Evolutionary conservation across 2,888 invertebrate species (phyloP), one percentile per base, ranked within the genome.

Genomic region (Xylota sylvarum): DNA sequence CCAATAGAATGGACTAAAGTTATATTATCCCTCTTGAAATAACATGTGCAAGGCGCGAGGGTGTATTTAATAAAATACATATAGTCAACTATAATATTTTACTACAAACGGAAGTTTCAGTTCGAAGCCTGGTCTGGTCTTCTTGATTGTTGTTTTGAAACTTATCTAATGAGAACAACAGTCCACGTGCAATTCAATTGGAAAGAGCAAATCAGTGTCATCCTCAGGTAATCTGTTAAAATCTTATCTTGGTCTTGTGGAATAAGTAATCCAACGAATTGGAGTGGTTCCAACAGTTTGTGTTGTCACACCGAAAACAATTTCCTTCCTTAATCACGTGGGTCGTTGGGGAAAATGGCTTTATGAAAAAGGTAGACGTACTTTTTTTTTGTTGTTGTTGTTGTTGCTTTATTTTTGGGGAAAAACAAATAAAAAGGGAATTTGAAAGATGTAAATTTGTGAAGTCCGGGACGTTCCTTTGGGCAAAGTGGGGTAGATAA

Each of bases 321-420:
- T 91, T 91, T 92, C 91, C 91, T 91, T 91, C 91, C 91, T 90
- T 91, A 91, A 91, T 91, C 92, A 90, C 91, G 89, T 88, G 89
- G 89, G 89, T 88, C 88, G 87, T 88, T 88, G 77, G 82, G 82
- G 73, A 64, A 17, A 27, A 17, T 58, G 37, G 12, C 30, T 19
- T 48, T 30, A 55, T 43, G 19, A 64, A 62, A 56, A 56, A 17
- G 17, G 19, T 10, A 37, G 6, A 10, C 9, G 9, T 46, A 46
- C 32, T 32, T 32, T 60, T 62, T 32, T 43, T 5, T 23, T 23
- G 23, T n/a, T n/a, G n/a, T n/a, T n/a, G 23, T 23, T 23, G 23
- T 23, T 23, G 23, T 23, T 23, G 23, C 23, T 35, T 35, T 17
- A 19, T 27, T 17, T 43, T 7, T 5, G 23, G 40, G n/a, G 23